Conservation (phyloP, 2,797 vertebrate species). For the Telmatherina bonti region DNA sequence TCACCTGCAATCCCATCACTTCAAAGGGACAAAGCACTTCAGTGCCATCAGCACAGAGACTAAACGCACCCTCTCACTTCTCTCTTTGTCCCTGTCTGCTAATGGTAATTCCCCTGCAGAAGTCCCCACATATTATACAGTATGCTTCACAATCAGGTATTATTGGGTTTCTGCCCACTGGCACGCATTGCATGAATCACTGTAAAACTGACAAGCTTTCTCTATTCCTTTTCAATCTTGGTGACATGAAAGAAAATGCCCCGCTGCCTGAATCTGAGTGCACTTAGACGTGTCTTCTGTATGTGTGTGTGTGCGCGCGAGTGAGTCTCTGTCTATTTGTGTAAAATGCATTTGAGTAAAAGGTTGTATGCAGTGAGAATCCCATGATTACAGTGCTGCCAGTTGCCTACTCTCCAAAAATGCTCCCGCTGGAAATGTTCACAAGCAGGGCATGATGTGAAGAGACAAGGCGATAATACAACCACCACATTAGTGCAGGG, state of each 20-base stretch:
- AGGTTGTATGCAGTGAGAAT: slow-evolving; percentile 48
- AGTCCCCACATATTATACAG: slow-evolving; percentile 62
- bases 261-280: slow-evolving; percentile 35
- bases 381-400: slow-evolving; percentile 55
- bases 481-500: slow-evolving; percentile 67
- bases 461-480: slow-evolving; percentile 70
- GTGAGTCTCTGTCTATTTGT: slow-evolving; percentile 41
- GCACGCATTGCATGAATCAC: slow-evolving; percentile 38
- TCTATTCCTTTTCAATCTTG: slow-evolving; percentile 50
- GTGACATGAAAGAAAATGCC: slow-evolving; percentile 56
- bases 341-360: slow-evolving; percentile 34
- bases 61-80: slow-evolving; percentile 63
- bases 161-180: slow-evolving; percentile 71
- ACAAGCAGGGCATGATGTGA: slow-evolving; percentile 57
- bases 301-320: slow-evolving; percentile 6
- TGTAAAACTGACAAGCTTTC: slow-evolving; percentile 59
- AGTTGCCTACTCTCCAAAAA: slow-evolving; percentile 32
- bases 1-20: slow-evolving; percentile 77
- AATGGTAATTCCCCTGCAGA: slow-evolving; percentile 65
- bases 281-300: slow-evolving; percentile 32
- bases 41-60: slow-evolving; percentile 61
- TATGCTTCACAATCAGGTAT: slow-evolving; percentile 63
- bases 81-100: slow-evolving; percentile 70
- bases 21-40: slow-evolving; percentile 72
- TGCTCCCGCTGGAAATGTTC: slow-evolving; percentile 60